Base-by-base conservation (phyloP, 2,888 invertebrate species). In the Chalcosyrphus nemorum region DNA sequence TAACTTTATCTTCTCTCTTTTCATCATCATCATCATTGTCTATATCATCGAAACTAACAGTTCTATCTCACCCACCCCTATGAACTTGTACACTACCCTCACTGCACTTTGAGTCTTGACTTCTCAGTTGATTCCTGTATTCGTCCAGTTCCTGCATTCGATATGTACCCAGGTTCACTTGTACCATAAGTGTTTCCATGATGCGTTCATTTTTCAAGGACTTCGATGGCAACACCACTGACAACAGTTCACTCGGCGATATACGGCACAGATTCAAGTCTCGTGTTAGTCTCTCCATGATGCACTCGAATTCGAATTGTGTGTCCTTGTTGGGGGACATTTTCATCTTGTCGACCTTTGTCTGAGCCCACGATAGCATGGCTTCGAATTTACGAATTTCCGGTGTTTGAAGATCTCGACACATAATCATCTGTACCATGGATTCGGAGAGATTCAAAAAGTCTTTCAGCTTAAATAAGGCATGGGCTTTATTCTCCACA, bases 381-480 rank as follows among this genome's bases (percentile, higher is more conserved):
- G 97, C 97, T 91, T 98, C 97, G 90, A 98, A 98, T 91, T 98
- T 98, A 63, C 95, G 93, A 41, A 98, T 95, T 91, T 98, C 98
- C 0, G 96, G 95, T 57, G 97, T 96, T 89, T 97, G 97, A 86
- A 97, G 93, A 89, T 96, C 96, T n/a, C 98, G 94, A 91, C 95
- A 95, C 96, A 97, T 97, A 87, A 97, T 96, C 96, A 96, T 96
- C 90, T 97, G 97, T 17, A 97, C 97, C 97, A 98, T 97, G 3
- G 97, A 97, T 90, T 98, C 98, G 86, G 97, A 97, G 43, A 98
- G 94, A 86, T 95, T 95, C 6, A 97, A 93, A 90, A 97, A 98
- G 89, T 97, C 97, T 0, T 94, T 92, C 65, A 95, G 95, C 89
- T 96, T 95, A 91, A 98, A 97, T 70, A 98, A 93, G 87, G 96